Base-by-base conservation (phyloP, 2,113 vertebrate genomes). In the Athene noctua region DNA sequence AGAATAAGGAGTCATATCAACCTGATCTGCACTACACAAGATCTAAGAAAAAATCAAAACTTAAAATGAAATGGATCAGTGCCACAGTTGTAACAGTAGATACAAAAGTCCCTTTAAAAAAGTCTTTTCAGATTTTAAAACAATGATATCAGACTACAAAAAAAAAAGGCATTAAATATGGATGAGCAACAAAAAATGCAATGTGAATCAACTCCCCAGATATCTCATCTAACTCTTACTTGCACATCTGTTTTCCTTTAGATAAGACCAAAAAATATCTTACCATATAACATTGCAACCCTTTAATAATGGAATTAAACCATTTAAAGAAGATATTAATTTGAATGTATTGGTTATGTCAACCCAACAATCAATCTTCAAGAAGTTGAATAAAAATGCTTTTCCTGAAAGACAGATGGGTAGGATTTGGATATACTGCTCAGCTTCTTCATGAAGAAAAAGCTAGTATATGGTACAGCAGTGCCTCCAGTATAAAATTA, bases 181-280 rank as follows among this genome's bases (percentile, higher is more conserved):
- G 18, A 86, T 77, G 38, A 93, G 20, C 55, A 93, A 68, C 22
- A 88, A 70, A 92, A 79, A 72, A 40, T 17, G 25, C 79, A 89
- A 71, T 44, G 6, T 59, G 36, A 74, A 81, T 55, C 57, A 42
- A 32, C 23, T 93, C 29, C 72, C 22, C 32, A 80, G 58, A 42
- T 87, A 94, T 51, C 21, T 94, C 44, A 49, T 82, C 27, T 65
- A 70, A 34, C 32, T 65, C 49, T 82, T 72, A 46, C 49, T 65
- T 80, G 11, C 30, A 88, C 54, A 61, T 93, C 57, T 88, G 52
- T 77, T 97, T 96, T 82, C 51, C 13, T 70, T 94, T 87, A 82
- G 21, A 54, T 66, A 88, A 46, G 21, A 71, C 18, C 13, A 58
- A 51, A 72, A 54, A 81, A 52, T 4, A 47, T 59, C 46, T 66